Evolutionary conservation across 2,113 vertebrate genomes (phyloP).

Genomic region (Scomber japonicus): DNA sequence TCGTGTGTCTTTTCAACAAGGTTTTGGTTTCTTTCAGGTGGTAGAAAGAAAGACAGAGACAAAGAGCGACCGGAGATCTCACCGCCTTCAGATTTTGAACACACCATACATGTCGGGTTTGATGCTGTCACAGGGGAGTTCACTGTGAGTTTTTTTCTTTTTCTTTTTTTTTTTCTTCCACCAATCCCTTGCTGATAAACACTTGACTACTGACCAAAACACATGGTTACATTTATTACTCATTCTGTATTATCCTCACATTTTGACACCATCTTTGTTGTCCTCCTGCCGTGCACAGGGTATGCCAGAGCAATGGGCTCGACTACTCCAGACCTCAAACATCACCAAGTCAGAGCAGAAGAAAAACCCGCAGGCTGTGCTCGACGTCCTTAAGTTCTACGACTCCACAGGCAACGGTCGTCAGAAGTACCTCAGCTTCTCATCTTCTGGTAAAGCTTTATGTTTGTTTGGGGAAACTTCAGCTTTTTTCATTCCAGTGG

Average conservation of each 20-base stretch:
- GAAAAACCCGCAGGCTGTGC: conserved; percentile 98
- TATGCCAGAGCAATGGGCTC: conserved; percentile 99
- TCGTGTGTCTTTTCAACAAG: not conserved
- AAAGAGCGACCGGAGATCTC: conserved; percentile 98
- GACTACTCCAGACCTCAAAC: conserved; percentile 96
- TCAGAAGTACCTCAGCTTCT: conserved; percentile 99
- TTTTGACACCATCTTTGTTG: not conserved
- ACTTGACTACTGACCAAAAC: not conserved
- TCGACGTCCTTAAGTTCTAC: conserved; percentile 97
- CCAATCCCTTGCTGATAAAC: not conserved
- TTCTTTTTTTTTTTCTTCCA: not conserved
- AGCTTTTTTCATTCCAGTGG: not conserved
- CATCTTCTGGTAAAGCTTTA: conserved; percentile 81
- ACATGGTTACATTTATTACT: not conserved
- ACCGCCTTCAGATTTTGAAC: conserved; percentile 96
- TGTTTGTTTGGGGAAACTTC: not conserved
- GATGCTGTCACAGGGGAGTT: conserved; percentile 98
- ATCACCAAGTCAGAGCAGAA: conserved; percentile 99
- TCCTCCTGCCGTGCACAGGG: conserved; percentile 83
- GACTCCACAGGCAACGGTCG: conserved; percentile 96
- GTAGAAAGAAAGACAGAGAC: conserved; percentile 94
- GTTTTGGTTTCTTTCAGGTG: conserved; percentile 81
- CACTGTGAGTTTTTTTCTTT: conserved; percentile 90
- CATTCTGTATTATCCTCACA: not conserved
- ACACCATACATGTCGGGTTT: conserved; percentile 98